Evolutionary conservation across 2,113 vertebrate species (phyloP), one percentile per base, ranked within the genome.

Genomic region (Galbula dea): DNA sequence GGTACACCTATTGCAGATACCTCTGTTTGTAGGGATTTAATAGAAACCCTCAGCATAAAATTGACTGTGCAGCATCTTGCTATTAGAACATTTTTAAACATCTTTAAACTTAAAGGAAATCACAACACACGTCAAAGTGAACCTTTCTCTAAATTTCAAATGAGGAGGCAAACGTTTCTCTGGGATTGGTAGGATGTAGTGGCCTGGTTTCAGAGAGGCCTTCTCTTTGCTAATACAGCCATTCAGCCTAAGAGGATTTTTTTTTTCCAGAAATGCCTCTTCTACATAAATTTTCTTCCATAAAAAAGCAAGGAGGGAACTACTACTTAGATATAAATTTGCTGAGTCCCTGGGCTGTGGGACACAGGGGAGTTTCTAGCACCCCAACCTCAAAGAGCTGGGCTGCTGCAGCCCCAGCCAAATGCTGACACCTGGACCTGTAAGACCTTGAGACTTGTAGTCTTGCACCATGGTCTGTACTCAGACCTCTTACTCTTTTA

Each of bases 221-320:
- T 0, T 29, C 67, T 72, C 48, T 67, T 30, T 72, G 68, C 73
- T 67, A 87, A 80, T 73, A 89, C 89, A 84, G 37, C 27, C 24
- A 63, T 65, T 54, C 81, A 94, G 88, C 80, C 58, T 88, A 94
- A 94, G 95, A 96, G n/a, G 78, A 73, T 89, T 63, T 58, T 0
- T 0, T 48, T 91, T 83, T 83, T 83, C 32, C n/a, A 48, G 20
- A 30, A 68, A 23, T n/a, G 17, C 30, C 13, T 80, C 37, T 74
- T 14, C 39, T 34, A 16, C 0, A 0, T 63, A 29, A 54, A 54
- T 86, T 79, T 84, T 48, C 11, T 52, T 77, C 45, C 58, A 67
- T 67, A 68, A 78, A 55, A 87, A 72, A 72, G 3, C 32, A 69
- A 41, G 22, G 34, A 76, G 22, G 59, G 45, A 51, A 59, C 27